Evolutionary conservation across 2,888 invertebrate genomes (phyloP), one percentile per base, ranked within the genome.

Genomic region (Rotaria socialis): DNA sequence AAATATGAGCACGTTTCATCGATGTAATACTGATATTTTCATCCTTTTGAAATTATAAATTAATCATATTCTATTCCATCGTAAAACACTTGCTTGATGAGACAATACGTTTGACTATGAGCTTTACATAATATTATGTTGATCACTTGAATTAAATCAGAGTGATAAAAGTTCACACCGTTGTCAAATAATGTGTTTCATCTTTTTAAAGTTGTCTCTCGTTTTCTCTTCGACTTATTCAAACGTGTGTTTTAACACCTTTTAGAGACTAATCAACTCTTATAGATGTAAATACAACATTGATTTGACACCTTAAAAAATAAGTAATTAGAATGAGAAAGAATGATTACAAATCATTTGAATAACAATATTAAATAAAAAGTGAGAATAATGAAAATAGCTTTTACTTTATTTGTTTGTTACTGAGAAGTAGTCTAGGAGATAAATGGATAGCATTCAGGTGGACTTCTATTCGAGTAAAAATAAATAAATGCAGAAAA

Each of bases 31-130:
- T n/a, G n/a, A n/a, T n/a, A n/a, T 27, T 27, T 60, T 60, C 35
- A 35, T 27, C n/a, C 27, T 60, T 60, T 60, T 60, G n/a, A 60
- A 60, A 60, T 60, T n/a, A n/a, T 24, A 60, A 60, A 60, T 60
- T 60, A 60, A 60, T n/a, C 27, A 8, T 7, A 24, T 60, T 60
- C 27, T n/a, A 60, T n/a, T 24, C n/a, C 24, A 60, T 60, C n/a
- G 27, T 60, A 60, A 60, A 60, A 60, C 60, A 60, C 60, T 60
- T 27, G 60, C 60, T 60, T 60, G 60, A 60, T 60, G 60, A 60
- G 24, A 27, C 60, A 60, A 60, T 60, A n/a, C 24, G n/a, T 27
- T 60, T 27, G 60, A 60, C n/a, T 60, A 27, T 60, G 24, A 58
- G 50, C 11, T 50, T 50, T 50, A 50, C 11, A 22, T 4, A 27